A percentile compares a stretch with the other conserved stretches of the same genome.
These are phyloP conservation scores for Acomys russatus DNA, from an alignment of 2,797 vertebrate species.

Conservation along the genomic window DNA sequence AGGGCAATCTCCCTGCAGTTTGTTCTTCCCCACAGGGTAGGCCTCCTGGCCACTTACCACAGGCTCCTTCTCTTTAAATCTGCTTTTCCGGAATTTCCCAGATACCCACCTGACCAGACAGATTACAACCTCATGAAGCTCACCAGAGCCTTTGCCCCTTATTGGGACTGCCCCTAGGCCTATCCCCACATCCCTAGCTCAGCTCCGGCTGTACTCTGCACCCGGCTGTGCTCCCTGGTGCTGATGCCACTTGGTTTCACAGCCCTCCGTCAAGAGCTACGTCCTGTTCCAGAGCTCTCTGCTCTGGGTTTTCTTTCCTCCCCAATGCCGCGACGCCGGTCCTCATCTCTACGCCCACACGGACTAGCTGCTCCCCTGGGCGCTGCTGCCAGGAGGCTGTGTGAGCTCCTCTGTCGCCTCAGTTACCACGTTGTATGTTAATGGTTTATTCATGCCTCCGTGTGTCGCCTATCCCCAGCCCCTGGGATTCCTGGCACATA, in stretches of 20 bases:
- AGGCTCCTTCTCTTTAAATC: background rate
- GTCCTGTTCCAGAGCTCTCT: background rate
- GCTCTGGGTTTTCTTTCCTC: background rate
- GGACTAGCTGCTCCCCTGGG: background rate
- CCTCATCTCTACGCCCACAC: accelerated
- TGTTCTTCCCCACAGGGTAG: too few relatives aligned
- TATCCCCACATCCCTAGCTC: accelerated
- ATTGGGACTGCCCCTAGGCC: background rate
- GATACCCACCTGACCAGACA: background rate
- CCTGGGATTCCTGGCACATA: background rate
- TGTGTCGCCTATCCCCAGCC: background rate
- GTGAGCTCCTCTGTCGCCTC: background rate
- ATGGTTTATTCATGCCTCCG: background rate
- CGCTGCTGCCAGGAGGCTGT: background rate
- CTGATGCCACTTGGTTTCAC: background rate
- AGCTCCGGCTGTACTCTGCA: background rate
- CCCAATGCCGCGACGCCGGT: too few relatives aligned
- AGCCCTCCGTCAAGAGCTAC: background rate
- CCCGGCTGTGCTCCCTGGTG: too few relatives aligned
- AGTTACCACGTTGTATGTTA: background rate
- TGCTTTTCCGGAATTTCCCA: background rate
- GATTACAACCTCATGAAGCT: background rate
- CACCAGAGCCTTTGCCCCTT: background rate
- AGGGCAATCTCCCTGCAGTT: accelerated
- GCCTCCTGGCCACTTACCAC: background rate